Percentiles rank a stretch among this genome's conserved stretches.
Conservation (phyloP, 2,888 invertebrate species). For the Lithophane semibrunnea region DNA sequence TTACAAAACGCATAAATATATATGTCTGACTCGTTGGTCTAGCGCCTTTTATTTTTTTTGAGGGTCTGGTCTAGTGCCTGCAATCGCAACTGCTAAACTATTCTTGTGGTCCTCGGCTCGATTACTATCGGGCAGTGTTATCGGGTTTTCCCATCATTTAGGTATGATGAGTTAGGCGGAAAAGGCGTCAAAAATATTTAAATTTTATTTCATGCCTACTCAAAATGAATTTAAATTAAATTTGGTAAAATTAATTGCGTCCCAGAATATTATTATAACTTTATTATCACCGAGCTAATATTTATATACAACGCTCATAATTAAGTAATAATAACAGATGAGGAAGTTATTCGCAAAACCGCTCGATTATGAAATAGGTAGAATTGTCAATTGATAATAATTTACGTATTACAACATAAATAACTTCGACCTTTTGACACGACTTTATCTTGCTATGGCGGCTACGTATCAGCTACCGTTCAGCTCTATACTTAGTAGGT, state of each 20-base stretch:
- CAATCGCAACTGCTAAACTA: neutral
- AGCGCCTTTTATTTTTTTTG: too few species aligned
- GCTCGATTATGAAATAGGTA: constrained; percentile 33
- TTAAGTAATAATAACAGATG: constrained; percentile 4
- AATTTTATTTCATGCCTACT: too few species aligned
- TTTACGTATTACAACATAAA: constrained; percentile 4
- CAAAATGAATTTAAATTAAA: too few species aligned
- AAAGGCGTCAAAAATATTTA: too few species aligned
- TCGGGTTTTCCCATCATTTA: neutral
- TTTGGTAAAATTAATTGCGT: too few species aligned
- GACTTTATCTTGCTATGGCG: constrained; percentile 21
- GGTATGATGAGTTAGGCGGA: too few species aligned
- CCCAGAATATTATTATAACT: too few species aligned
- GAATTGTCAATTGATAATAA: constrained; percentile 17
- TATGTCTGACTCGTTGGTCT: neutral
- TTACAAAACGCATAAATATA: neutral
- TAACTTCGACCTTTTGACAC: constrained; percentile 42
- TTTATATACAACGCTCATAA: neutral
- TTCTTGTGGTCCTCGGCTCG: too few species aligned
- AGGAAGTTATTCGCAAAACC: constrained; percentile 24
- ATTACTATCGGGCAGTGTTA: neutral
- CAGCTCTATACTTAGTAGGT: neutral
- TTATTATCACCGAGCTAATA: too few species aligned
- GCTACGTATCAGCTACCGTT: neutral
- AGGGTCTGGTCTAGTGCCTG: neutral